Conservation (phyloP, 2,888 invertebrate species). For the Drosophila kuntzei region DNA sequence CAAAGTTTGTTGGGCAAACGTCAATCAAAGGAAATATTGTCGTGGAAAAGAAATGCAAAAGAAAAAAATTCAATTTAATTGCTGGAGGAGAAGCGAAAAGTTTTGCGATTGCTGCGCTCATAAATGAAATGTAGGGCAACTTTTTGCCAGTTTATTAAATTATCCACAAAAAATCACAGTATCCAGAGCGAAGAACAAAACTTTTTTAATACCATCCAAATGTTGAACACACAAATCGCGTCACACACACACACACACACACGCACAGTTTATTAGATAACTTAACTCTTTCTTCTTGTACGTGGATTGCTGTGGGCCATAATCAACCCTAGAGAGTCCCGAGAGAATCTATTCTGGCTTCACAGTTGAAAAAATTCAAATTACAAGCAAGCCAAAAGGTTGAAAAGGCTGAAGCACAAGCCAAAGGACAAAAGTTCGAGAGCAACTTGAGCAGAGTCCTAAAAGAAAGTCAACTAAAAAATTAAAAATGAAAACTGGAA, state of each 20-base stretch:
- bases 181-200: conserved; percentile 33
- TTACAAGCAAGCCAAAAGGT: conserved; percentile 64
- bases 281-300: conserved; percentile 34
- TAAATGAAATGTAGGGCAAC: conserved; percentile 61
- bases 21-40: conserved; percentile 49
- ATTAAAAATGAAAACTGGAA: conserved; percentile 22
- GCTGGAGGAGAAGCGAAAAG: conserved; percentile 36
- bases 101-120: conserved; percentile 38
- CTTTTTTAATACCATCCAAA: conserved; percentile 59
- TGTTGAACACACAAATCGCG: conserved; percentile 35
- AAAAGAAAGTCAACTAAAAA: conserved; percentile 22
- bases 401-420: conserved; percentile 37
- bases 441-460: conserved; percentile 54
- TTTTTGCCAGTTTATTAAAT: conserved; percentile 68
- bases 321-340: conserved; percentile 43
- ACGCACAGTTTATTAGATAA: conserved; percentile 60
- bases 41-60: background rate
- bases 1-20: conserved; percentile 22
- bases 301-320: conserved; percentile 28
- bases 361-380: conserved; percentile 76
- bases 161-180: conserved; percentile 44
- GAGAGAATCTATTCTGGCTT: conserved; percentile 33
- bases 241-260: background rate
- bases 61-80: conserved; percentile 52
- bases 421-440: conserved; percentile 61